Evolutionary conservation across 1,140 invertebrate genomes (phyloP).

Genomic region (Dryas iulia): DNA sequence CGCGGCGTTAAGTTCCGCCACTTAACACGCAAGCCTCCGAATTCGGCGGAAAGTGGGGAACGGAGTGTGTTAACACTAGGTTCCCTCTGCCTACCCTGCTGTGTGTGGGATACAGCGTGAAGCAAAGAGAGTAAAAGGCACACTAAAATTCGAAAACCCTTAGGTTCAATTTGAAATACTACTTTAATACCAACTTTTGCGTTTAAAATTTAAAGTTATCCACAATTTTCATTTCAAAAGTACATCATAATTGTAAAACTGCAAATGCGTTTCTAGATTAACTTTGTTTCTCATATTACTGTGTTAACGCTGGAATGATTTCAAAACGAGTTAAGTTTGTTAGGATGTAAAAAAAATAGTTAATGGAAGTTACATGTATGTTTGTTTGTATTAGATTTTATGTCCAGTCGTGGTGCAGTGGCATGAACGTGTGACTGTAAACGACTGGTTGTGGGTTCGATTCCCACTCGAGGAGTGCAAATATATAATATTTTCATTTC

Average conservation of each 20-base stretch:
- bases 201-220: neutral
- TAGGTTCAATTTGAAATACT: neutral
- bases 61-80: neutral
- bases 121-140: neutral
- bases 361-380: neutral
- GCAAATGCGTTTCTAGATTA: neutral
- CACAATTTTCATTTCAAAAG: neutral
- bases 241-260: constrained; percentile 1
- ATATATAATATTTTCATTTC: too few relatives aligned
- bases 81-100: neutral
- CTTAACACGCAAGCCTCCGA: too few relatives aligned
- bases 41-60: neutral
- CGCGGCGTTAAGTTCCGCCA: too few relatives aligned
- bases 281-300: neutral
- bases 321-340: neutral
- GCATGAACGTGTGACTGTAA: too few relatives aligned
- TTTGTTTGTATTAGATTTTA: too few relatives aligned
- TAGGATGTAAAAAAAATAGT: neutral
- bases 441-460: too few relatives aligned
- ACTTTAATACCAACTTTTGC: neutral
- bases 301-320: neutral
- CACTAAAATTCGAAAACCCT: neutral
- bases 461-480: too few relatives aligned
- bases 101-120: neutral
- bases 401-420: too few relatives aligned